A percentile compares a stretch with the other conserved stretches of the same genome.
Conservation (phyloP, 1,140 invertebrate species). For the Formica exsecta region DNA sequence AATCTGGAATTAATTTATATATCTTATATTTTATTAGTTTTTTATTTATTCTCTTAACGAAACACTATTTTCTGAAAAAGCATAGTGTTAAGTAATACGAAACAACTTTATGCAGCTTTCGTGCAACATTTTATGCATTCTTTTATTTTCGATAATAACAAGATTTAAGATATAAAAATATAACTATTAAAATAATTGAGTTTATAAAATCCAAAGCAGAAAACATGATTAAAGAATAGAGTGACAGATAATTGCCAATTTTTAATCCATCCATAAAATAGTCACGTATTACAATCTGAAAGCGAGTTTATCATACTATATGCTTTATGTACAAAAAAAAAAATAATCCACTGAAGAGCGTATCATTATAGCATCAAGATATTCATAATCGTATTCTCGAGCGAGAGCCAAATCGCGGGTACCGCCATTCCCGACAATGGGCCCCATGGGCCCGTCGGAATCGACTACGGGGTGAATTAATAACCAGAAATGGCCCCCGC, state of each 20-base stretch:
- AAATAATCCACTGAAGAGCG: slow-evolving; percentile 15
- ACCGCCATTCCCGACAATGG: slow-evolving; percentile 64
- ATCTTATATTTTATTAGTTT: background rate
- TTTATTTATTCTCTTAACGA: slow-evolving; percentile 23
- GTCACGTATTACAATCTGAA: background rate
- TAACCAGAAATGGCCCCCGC: slow-evolving; percentile 72
- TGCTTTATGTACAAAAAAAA: slow-evolving; percentile 30
- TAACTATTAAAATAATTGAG: background rate
- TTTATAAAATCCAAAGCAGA: background rate
- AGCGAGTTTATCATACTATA: background rate
- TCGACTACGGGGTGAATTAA: slow-evolving; percentile 72
- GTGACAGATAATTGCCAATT: slow-evolving; percentile 6
- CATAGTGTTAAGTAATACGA: background rate
- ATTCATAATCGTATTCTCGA: slow-evolving; percentile 69
- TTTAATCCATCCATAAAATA: slow-evolving; percentile 28
- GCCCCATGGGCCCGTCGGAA: slow-evolving; percentile 58
- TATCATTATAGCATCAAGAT: slow-evolving; percentile 64
- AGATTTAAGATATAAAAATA: background rate
- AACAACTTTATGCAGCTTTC: background rate
- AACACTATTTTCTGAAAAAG: background rate
- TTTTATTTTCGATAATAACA: background rate
- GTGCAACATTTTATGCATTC: too few relatives aligned
- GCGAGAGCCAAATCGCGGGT: slow-evolving; percentile 51
- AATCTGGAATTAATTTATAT: background rate
- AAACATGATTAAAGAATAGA: background rate